Percentiles rank a stretch among this genome's conserved stretches.
These are phyloP conservation scores for Homarus gammarus DNA, from an alignment of 2,888 invertebrate species.

Conservation along the genomic window DNA sequence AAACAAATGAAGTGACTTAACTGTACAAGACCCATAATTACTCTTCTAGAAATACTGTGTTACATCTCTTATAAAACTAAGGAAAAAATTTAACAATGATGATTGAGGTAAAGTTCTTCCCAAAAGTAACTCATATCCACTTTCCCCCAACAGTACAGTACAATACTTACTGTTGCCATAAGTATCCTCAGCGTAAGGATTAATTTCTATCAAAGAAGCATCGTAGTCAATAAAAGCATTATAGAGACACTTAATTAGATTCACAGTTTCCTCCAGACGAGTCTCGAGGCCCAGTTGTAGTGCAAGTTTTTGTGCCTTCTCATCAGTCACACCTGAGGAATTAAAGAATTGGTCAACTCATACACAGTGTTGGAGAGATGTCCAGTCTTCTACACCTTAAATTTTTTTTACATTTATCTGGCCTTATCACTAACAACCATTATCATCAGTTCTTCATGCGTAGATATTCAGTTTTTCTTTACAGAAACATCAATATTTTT, in stretches of 20 bases:
- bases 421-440: too few relatives aligned
- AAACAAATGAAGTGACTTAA: too few relatives aligned
- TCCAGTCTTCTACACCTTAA: too few relatives aligned
- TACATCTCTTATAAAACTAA: neutral
- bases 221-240: constrained; percentile 92
- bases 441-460: too few relatives aligned
- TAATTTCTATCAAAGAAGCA: constrained; percentile 93
- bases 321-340: constrained; percentile 82
- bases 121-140: too few relatives aligned
- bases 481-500: too few relatives aligned
- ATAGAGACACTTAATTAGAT: constrained; percentile 90
- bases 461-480: too few relatives aligned
- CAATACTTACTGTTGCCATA: constrained; percentile 79
- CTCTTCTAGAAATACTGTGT: too few relatives aligned
- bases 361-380: too few relatives aligned
- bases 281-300: constrained; percentile 86
- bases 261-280: constrained; percentile 85
- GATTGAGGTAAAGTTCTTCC: neutral
- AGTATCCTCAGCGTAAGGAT: constrained; percentile 96
- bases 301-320: constrained; percentile 87
- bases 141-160: neutral
- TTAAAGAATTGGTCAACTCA: too few relatives aligned
- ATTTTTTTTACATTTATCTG: too few relatives aligned
- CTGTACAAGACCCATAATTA: too few relatives aligned
- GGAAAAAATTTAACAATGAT: neutral